Evolutionary conservation across 2,113 vertebrate species (phyloP), one percentile per base, ranked within the genome.

Genomic region (Nothoprocta perdicaria): DNA sequence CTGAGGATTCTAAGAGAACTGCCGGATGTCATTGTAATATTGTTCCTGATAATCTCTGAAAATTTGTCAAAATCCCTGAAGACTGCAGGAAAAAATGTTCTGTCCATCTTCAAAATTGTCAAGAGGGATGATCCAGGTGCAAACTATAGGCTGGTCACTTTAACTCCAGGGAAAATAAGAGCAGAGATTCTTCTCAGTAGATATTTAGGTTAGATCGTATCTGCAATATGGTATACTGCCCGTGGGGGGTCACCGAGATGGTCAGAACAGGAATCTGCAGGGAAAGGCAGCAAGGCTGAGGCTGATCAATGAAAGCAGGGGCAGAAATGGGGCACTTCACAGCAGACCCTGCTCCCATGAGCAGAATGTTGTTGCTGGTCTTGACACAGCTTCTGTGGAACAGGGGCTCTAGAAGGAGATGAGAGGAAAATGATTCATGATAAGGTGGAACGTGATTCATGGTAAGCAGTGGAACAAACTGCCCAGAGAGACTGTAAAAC

Each of bases 181-280:
- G 43, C 10, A 38, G 35, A 38, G 33, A 68, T 6, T 60, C 0
- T 0, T n/a, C 46, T 48, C 9, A 50, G 0, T 3, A 1, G 4
- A 6, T 6, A 33, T 3, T 33, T 57, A 5, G 1, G 1, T 76
- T 53, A 14, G 17, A 21, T 10, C 67, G 18, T 14, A 5, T 22
- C 6, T 65, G 4, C 9, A 79, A 67, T 63, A 80, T 9, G 9
- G 57, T 16, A 3, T 26, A 3, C 12, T 46, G 4, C 46, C 35
- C 62, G 58, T 0, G 0, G 8, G 33, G 38, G 11, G 11, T 6
- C 75, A 63, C 21, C 1, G 43, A 84, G 80, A 27, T 1, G 0
- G 2, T 55, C 16, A 15, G 12, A 74, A 35, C 1, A 45, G 19
- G 26, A 83, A 24, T 3, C 5, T 24, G 1, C 12, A 23, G 5